Evolutionary conservation across 2,113 vertebrate genomes (phyloP).

Genomic region (Ameiurus melas): DNA sequence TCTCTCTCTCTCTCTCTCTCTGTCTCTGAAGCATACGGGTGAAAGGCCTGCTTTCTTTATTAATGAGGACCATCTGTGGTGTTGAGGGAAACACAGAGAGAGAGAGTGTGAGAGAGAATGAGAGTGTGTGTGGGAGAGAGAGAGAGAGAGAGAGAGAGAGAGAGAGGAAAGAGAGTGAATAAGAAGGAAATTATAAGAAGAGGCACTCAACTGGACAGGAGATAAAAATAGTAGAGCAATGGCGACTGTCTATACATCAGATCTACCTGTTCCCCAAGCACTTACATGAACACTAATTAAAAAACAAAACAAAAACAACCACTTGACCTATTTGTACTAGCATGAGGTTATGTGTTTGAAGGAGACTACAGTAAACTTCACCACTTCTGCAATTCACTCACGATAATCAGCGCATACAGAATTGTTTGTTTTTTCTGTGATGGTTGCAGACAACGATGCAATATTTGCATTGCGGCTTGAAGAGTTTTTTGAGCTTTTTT

Average conservation of each 20-base stretch:
- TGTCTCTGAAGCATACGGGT: conserved; percentile 57
- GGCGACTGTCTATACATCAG: not conserved
- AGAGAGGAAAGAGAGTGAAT: conserved; percentile 6
- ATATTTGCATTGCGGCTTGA: too few species aligned
- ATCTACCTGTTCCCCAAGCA: not conserved
- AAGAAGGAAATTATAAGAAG: conserved; percentile 19
- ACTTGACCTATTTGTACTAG: not conserved
- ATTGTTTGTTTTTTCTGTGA: too few species aligned
- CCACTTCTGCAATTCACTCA: not conserved
- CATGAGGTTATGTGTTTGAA: not conserved
- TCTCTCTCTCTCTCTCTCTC: conserved; percentile 23
- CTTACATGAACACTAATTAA: not conserved
- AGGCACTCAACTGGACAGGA: not conserved
- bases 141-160: not conserved
- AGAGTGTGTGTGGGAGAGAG: conserved; percentile 7
- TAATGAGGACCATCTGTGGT: conserved; percentile 68
- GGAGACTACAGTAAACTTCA: not conserved
- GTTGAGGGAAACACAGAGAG: conserved; percentile 40
- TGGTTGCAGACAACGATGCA: too few species aligned
- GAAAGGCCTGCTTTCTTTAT: conserved; percentile 70
- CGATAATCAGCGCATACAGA: not conserved
- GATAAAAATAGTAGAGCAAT: conserved; percentile 1
- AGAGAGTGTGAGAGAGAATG: conserved; percentile 29
- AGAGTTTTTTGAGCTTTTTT: too few species aligned
- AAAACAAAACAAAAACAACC: not conserved